phyloP scores from a whole-genome alignment of 2,888 invertebrate genomes.

The Chironomus riparius region DNA sequence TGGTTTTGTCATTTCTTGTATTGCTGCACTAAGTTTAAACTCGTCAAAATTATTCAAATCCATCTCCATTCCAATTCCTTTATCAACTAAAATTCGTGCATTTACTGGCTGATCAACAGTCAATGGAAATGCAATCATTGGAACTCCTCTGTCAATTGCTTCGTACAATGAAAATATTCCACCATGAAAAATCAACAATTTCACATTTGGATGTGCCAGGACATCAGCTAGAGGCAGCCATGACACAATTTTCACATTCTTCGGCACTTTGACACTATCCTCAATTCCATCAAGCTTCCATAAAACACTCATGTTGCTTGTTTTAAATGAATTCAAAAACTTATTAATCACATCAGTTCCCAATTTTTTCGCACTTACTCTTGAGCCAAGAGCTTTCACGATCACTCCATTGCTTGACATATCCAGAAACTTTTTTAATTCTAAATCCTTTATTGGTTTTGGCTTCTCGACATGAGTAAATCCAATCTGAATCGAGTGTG shows the following conservation, averaged over 20 bases:
- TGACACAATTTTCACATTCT: constrained; percentile 37
- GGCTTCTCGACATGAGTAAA: constrained; percentile 1
- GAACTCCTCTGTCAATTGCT: constrained; percentile 40
- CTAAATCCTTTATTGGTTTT: neutral
- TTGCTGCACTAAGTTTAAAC: neutral
- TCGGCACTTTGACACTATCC: constrained; percentile 31
- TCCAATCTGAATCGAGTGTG: constrained; percentile 19
- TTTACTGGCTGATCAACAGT: neutral
- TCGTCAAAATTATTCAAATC: neutral
- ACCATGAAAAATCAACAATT: constrained; percentile 44
- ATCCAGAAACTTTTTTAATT: constrained; percentile 14
- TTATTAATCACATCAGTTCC: neutral
- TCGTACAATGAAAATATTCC: constrained; percentile 44
- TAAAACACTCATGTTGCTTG: constrained; percentile 33
- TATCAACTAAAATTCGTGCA: neutral
- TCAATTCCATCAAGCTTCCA: constrained; percentile 40
- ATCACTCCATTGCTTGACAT: constrained; percentile 18
- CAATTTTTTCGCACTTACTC: neutral
- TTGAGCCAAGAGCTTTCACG: constrained; percentile 19
- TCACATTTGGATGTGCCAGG: constrained; percentile 41
- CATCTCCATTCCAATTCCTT: neutral
- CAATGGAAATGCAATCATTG: constrained; percentile 30
- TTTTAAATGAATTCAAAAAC: neutral
- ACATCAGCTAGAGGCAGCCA: constrained; percentile 39
- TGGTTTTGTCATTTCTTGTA: neutral